Evolutionary conservation across 1,140 invertebrate genomes (phyloP), one percentile per base, ranked within the genome.

Genomic region (Nixonia krombeini): DNA sequence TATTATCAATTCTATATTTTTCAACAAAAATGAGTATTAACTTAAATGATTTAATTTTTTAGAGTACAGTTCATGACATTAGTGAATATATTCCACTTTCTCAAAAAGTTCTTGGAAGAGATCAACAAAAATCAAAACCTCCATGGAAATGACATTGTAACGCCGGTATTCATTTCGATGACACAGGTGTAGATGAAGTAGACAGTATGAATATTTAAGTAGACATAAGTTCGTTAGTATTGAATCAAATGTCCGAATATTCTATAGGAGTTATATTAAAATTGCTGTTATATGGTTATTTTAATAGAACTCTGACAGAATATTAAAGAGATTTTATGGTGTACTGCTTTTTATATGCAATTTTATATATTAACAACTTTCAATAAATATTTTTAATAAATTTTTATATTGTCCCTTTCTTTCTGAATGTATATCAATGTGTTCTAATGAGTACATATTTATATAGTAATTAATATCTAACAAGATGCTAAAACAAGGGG

Each of bases 71-170:
- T 15, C 74, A 65, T 5, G 78, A 81, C 10, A 65, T 62, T 1
- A 76, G 57, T 45, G 81, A 82, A 64, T 79, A 78, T 42, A 67
- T 79, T 12, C 38, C 69, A 12, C 26, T 81, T n/a, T 72, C 76
- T 12, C 75, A 82, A 64, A 81, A 70, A 44, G 41, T 40, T 51
- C 25, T 40, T 26, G 25, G 3, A 75, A 76, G 49, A 26, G 79
- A 82, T 31, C 77, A 76, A 38, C 61, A 59, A 35, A 78, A 68
- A 61, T 51, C 29, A 17, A 77, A 83, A 52, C 83, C 81, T 8
- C 83, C 83, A n/a, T 85, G 83, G 83, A 85, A 85, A 75, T 85
- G 74, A 83, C 46, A 13, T 15, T 21, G 12, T 18, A 7, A 25
- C 10, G 8, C 23, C 29, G 13, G 21, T 29, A 25, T 58, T 8